Conservation (phyloP, 2,113 vertebrate genomes). For the Podocnemis expansa region DNA sequence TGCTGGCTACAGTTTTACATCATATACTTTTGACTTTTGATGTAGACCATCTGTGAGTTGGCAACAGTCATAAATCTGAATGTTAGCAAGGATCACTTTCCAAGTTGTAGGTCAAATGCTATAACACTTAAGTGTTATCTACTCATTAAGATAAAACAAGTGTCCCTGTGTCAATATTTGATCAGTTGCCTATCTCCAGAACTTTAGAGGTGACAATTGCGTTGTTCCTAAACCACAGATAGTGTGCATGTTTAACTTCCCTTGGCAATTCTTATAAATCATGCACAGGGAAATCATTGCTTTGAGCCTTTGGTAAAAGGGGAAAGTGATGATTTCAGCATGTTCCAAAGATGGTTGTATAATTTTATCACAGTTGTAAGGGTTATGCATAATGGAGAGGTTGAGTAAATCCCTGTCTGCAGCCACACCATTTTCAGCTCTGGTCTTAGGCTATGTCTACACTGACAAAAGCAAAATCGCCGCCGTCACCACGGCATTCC, state of each 20-base stretch:
- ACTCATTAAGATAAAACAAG: constrained; percentile 49
- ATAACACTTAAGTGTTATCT: constrained; percentile 40
- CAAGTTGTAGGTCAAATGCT: constrained; percentile 34
- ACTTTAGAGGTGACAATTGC: not conserved
- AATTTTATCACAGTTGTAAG: constrained; percentile 36
- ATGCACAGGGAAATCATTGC: constrained; percentile 10
- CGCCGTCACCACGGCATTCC: too few relatives aligned
- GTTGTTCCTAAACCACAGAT: not conserved
- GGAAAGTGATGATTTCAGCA: constrained; percentile 50
- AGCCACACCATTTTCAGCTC: not conserved
- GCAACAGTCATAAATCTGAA: constrained; percentile 51
- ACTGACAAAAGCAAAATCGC: too few relatives aligned
- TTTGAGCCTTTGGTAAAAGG: not conserved
- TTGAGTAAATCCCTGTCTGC: not conserved
- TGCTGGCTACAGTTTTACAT: constrained; percentile 9
- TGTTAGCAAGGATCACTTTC: constrained; percentile 37
- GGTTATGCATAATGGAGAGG: constrained; percentile 12
- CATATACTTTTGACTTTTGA: not conserved
- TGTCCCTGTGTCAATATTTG: not conserved
- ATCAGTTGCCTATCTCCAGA: not conserved
- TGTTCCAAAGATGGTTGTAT: constrained; percentile 24
- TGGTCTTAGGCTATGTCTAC: too few relatives aligned
- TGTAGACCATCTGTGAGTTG: constrained; percentile 35
- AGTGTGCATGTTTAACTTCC: not conserved
- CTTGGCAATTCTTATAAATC: constrained; percentile 10